Base-by-base conservation (phyloP, 2,888 invertebrate species). In the Lottia gigantea region DNA sequence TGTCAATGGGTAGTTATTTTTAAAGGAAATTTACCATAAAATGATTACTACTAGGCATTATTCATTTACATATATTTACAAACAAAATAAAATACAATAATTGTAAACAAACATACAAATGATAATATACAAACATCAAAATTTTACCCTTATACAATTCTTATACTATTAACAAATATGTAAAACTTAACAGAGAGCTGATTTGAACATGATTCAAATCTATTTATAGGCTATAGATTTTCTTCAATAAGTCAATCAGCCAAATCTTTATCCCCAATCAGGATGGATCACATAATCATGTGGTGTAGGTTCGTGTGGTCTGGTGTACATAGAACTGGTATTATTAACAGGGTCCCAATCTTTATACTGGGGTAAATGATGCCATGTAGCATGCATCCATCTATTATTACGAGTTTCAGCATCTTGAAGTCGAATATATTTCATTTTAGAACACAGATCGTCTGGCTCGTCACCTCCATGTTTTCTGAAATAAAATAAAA, bases 301-400 rank as follows among this genome's bases (percentile, higher is more conserved):
- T 31, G 82, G 82, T 63, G 76, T 74, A 2, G 67, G 68, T 23
- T 74, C 78, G 47, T 83, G 82, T 19, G 86, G 82, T 47, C 79
- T 69, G 23, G 78, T 79, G 64, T 83, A 85, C 67, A 83, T 82
- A 25, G 85, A 80, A 64, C 82, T 83, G 78, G 77, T 77, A 74
- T 83, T 80, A 47, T 71, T 77, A 15, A 82, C 83, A 8, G 72
- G 73, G 67, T 82, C 76, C 49, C 74, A 71, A 65, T 81, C 78
- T 45, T 63, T 74, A 71, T 83, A 81, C 62, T 79, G 74, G 14
- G 86, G 86, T 31, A 86, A 78, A 70, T 86, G 85, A 73, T 86
- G 86, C 86, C 86, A 86, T 7, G 86, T 86, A 47, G 84, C 83
- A 71, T 86, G 81, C 83, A 83, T 82, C 84, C 84, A 85, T 49